Evolutionary conservation across 2,888 invertebrate genomes (phyloP), one percentile per base, ranked within the genome.

Genomic region (Synergus umbraculus): DNA sequence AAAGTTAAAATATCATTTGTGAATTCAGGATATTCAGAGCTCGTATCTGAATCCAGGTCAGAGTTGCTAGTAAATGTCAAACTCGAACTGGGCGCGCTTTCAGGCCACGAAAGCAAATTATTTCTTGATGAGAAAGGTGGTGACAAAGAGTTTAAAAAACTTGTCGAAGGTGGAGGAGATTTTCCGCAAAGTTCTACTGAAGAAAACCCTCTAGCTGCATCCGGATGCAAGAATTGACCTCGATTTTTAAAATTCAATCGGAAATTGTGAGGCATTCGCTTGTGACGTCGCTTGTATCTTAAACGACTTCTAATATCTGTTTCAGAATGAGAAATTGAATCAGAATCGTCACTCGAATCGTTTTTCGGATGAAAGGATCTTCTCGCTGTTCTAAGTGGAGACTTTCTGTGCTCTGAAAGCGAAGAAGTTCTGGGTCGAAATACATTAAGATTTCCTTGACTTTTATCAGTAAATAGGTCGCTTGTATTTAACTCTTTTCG

Each of bases 91-190:
- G 91, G 91, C 0, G 90, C 91, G 78, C 91, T 92, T 77, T 92
- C 92, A 0, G 92, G 91, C 92, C 92, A 92, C 7, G 92, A 91
- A 1, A 90, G 83, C 18, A 91, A 78, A 69, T 91, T 86, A 69
- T 85, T 85, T 37, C 90, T 86, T 58, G 92, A 90, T 0, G 91
- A 90, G 67, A 92, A 92, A 5, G 93, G 94, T 7, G 94, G 94
- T 22, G 93, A 94, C n/a, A 94, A 84, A 0, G 94, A 94, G 82
- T 93, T 94, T n/a, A 94, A 88, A 78, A 93, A 92, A 85, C 93
- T 94, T 81, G 92, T 93, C 80, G 93, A 93, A 1, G 94, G 94
- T 3, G 94, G 94, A 3, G 94, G 94, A 0, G 94, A 94, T 83
- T 93, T 92, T 1, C 90, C 90, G 65, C 88, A 89, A 0, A 91